A percentile compares a stretch with the other conserved stretches of the same genome.
phyloP scores from a whole-genome alignment of 2,888 invertebrate species.

The Eilema depressum region DNA sequence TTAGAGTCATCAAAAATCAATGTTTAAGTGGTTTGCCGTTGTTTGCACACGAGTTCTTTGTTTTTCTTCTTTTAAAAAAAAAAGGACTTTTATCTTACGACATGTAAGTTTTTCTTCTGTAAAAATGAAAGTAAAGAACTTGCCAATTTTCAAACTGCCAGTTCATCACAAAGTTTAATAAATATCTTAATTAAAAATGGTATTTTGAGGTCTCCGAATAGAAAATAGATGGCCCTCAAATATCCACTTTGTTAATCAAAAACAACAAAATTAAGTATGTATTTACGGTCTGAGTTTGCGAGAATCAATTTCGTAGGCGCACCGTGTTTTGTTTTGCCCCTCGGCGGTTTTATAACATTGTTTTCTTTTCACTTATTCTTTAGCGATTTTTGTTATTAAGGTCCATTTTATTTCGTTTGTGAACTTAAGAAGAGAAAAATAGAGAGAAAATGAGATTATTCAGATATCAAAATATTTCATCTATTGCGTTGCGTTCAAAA shows the following conservation, averaged over 20 bases:
- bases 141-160: background rate
- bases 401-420: conserved; percentile 5
- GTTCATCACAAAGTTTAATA: conserved; percentile 4
- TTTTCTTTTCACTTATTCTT: conserved; percentile 34
- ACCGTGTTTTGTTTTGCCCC: conserved; percentile 31
- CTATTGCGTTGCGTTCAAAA: background rate
- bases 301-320: conserved; percentile 39
- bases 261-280: conserved; percentile 40
- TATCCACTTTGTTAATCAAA: conserved; percentile 30
- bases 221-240: conserved; percentile 15
- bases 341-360: conserved; percentile 31
- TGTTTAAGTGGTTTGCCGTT: too few species aligned
- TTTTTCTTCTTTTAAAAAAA: too few species aligned
- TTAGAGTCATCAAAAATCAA: too few species aligned
- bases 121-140: background rate
- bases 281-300: conserved; percentile 35
- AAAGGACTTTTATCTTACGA: too few species aligned
- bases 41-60: too few species aligned
- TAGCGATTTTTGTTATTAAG: background rate
- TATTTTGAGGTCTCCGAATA: background rate
- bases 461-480: background rate
- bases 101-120: too few species aligned
- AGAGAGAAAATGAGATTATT: conserved; percentile 4
- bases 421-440: background rate
- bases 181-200: background rate